Percentiles rank a stretch among this genome's conserved stretches.
Evolutionary conservation across 30 jellyfish, hydroid and myxozoan species (phyloP).

Genomic region (Mastigias papua): DNA sequence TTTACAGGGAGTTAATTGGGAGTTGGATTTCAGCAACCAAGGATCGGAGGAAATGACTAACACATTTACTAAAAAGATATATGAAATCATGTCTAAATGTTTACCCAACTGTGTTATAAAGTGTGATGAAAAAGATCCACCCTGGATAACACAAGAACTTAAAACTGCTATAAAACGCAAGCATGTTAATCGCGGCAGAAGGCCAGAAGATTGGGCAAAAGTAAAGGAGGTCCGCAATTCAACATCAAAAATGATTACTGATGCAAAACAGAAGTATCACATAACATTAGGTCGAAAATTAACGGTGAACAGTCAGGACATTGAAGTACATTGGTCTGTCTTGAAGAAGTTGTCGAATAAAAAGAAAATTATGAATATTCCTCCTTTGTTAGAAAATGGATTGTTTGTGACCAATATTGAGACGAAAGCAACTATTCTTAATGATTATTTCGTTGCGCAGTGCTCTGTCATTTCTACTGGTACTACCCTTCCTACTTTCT

Average conservation of each 20-base stretch:
- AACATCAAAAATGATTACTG: background rate
- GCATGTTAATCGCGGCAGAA: background rate
- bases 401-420: background rate
- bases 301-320: background rate
- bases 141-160: background rate
- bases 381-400: background rate
- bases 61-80: background rate
- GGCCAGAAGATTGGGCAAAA: slow-evolving; percentile 2
- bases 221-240: background rate
- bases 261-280: background rate
- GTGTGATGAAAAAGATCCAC: slow-evolving; percentile 1
- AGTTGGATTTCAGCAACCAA: background rate
- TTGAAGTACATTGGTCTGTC: background rate
- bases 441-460: background rate
- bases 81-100: background rate
- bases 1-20: background rate
- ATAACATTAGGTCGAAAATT: background rate
- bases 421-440: background rate
- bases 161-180: slow-evolving; percentile 2
- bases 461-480: background rate
- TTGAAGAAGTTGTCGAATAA: background rate
- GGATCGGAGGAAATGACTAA: background rate
- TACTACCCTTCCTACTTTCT: background rate
- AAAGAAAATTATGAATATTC: background rate
- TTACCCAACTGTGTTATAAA: background rate